Percentiles rank a stretch among this genome's conserved stretches.
phyloP scores from a whole-genome alignment of 2,797 vertebrate species.

The Microchirus variegatus region DNA sequence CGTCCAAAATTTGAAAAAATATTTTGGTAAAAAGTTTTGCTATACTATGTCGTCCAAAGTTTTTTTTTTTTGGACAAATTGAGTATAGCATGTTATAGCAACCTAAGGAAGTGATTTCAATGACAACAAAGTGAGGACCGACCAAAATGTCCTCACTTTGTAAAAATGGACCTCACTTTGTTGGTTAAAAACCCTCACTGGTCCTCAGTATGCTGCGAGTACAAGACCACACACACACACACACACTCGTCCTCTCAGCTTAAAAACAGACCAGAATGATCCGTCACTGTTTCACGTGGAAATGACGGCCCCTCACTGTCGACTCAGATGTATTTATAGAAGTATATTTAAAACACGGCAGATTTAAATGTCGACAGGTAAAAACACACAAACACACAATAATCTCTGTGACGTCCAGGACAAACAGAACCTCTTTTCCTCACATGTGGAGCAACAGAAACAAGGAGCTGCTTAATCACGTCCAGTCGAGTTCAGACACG shows the following conservation, averaged over 20 bases:
- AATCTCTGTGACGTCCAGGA: constrained; percentile 36
- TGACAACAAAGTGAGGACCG: too few relatives aligned
- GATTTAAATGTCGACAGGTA: constrained; percentile 20
- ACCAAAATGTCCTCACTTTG: too few relatives aligned
- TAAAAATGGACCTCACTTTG: too few relatives aligned
- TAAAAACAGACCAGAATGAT: neutral
- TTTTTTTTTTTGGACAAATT: too few relatives aligned
- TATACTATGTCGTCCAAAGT: too few relatives aligned
- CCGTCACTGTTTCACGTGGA: neutral
- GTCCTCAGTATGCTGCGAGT: too few relatives aligned
- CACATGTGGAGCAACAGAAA: constrained; percentile 13
- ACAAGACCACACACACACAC: neutral
- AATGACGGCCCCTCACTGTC: neutral
- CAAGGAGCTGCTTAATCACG: constrained; percentile 22
- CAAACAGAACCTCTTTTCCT: constrained; percentile 42
- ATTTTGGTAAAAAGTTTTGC: too few relatives aligned
- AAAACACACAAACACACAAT: constrained; percentile 37
- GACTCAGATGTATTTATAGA: neutral
- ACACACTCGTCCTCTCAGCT: neutral
- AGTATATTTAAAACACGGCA: constrained; percentile 8
- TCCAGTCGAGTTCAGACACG: constrained; percentile 57
- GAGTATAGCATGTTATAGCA: too few relatives aligned
- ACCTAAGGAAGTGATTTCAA: too few relatives aligned
- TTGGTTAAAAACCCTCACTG: too few relatives aligned
- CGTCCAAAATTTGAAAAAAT: too few relatives aligned